Conservation (phyloP, 2,113 vertebrate species). For the Brienomyrus brachyistius region DNA sequence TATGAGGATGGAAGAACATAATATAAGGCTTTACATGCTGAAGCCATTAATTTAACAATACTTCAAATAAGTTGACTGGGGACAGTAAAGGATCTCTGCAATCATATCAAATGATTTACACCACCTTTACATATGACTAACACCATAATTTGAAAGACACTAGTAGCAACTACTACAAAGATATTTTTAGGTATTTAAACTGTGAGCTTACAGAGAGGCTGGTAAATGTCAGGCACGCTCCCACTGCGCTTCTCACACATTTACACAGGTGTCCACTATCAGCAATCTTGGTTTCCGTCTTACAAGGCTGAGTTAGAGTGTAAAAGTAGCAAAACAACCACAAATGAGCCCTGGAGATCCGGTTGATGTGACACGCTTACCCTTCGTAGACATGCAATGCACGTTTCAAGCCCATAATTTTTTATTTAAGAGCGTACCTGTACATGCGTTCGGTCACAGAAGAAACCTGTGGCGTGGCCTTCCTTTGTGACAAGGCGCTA, state of each 20-base stretch:
- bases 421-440: neutral
- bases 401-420: neutral
- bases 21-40: neutral
- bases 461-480: neutral
- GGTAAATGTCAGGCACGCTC: neutral
- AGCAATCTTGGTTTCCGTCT: neutral
- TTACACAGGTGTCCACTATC: neutral
- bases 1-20: neutral
- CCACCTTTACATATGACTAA: neutral
- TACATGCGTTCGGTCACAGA: neutral
- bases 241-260: neutral
- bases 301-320: neutral
- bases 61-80: neutral
- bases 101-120: neutral
- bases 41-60: neutral
- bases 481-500: neutral
- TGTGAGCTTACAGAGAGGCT: neutral
- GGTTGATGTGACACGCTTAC: neutral
- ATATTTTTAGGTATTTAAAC: neutral
- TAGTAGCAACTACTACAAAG: neutral
- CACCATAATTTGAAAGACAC: neutral
- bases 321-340: neutral
- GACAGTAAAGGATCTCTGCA: neutral
- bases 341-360: neutral
- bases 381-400: neutral